Evolutionary conservation across 2,113 vertebrate genomes (phyloP), one percentile per base, ranked within the genome.

Genomic region (Neodon shergylaensis): DNA sequence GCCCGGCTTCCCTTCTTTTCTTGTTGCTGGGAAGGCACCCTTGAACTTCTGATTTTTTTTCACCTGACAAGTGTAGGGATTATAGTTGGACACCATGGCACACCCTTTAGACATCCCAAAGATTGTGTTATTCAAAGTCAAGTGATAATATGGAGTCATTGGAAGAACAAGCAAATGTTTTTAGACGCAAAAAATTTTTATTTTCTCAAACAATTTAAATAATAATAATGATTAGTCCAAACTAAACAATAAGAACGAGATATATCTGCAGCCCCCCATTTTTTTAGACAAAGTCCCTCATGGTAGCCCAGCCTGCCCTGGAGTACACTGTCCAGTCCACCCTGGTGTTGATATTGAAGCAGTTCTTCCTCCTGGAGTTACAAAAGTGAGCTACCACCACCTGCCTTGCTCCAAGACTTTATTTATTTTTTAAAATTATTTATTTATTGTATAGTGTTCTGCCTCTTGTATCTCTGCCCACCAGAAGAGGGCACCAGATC

Each of bases 121-220:
- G 31, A 17, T 6, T 70, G 33, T 63, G 61, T 17, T 36, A 70
- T 70, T 70, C 33, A 70, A 33, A 70, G 66, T 70, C 31, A 33
- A 70, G 66, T 16, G 49, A 31, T 70, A 36, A 36, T 70, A 70
- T 17, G 31, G 14, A 72, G 68, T 4, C 33, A n/a, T 72, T 72
- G 16, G 68, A 72, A 72, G 16, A n/a, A 2, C 33, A 72, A 14
- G 33, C 19, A 16, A 36, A n/a, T 72, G 17, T 36, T 72, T 7
- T 17, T 16, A n/a, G 68, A 6, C 1, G 36, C 14, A n/a, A 72
- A n/a, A n/a, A 19, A 1, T 0, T 2, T 72, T n/a, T 7, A 0
- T 14, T 68, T 36, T 68, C n/a, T 70, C 33, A n/a, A n/a, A n/a
- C 16, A n/a, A 72, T 17, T 72, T 19, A 68, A 68, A 68, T 36